Conservation (phyloP, 2,888 invertebrate species). For the Clitarchus hookeri region DNA sequence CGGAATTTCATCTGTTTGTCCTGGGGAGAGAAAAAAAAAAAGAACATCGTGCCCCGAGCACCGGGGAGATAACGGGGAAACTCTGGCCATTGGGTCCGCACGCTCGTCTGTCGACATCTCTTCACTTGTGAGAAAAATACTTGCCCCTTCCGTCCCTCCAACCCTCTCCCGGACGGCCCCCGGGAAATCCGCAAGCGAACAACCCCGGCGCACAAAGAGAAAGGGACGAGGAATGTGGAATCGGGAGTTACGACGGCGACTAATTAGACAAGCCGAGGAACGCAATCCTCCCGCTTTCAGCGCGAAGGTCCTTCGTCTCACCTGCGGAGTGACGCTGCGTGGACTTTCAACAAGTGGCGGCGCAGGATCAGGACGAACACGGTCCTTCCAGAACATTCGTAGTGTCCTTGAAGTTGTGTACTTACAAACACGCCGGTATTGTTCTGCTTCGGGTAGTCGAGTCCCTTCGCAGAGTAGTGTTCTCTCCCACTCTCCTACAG, state of each 20-base stretch:
- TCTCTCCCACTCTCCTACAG: no score
- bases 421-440: no score
- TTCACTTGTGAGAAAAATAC: not conserved
- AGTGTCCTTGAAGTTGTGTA: no score
- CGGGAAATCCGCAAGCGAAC: not conserved
- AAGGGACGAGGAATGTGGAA: not conserved
- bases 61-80: not conserved
- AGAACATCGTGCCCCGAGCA: not conserved
- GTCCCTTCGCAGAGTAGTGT: no score
- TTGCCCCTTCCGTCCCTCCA: not conserved
- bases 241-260: not conserved
- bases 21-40: not conserved
- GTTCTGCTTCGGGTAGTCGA: no score
- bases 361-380: no score
- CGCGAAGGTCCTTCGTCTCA: not conserved
- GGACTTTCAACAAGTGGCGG: not conserved
- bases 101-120: not conserved
- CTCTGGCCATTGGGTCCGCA: no score
- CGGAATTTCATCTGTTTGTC: slow-evolving; percentile 7
- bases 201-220: not conserved
- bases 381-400: no score
- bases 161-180: not conserved
- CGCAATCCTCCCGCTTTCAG: no score
- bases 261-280: not conserved
- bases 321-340: not conserved